A percentile compares a stretch with the other conserved stretches of the same genome.
These are phyloP conservation scores for Sebastes diploproa DNA, from an alignment of 2,797 vertebrate species.

Conservation along the genomic window DNA sequence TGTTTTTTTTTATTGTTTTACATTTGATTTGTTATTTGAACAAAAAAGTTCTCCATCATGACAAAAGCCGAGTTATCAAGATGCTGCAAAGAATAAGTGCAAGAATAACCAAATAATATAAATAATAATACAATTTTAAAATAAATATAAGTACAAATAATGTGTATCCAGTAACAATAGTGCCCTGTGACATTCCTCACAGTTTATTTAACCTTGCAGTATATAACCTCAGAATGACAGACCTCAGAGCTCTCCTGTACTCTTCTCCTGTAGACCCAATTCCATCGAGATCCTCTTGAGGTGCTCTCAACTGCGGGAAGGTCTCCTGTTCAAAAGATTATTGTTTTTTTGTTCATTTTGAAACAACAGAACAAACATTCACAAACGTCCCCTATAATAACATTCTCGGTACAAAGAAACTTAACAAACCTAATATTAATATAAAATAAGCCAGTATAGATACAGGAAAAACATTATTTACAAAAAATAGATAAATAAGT, in stretches of 20 bases:
- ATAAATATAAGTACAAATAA: not conserved
- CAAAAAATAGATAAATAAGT: no score
- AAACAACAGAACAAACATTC: no score
- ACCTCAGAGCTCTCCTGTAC: conserved; percentile 91
- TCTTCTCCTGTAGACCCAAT: conserved; percentile 90
- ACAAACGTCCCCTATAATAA: no score
- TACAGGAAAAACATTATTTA: no score
- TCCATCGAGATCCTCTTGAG: conserved; percentile 75
- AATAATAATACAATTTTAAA: not conserved
- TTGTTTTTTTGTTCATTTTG: no score
- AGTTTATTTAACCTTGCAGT: not conserved
- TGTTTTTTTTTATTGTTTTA: not conserved
- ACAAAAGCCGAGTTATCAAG: not conserved
- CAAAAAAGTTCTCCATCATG: not conserved
- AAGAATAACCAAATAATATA: not conserved
- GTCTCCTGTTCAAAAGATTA: conserved; percentile 60
- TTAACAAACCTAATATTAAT: no score
- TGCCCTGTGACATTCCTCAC: not conserved
- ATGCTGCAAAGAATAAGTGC: not conserved
- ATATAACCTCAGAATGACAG: conserved; percentile 12
- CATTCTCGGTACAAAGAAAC: no score
- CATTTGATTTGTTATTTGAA: not conserved
- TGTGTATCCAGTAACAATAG: not conserved
- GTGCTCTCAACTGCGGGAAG: conserved; percentile 63
- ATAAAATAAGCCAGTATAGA: no score